Base-by-base conservation (phyloP, 2,888 invertebrate genomes). In the Fabriciana adippe region DNA sequence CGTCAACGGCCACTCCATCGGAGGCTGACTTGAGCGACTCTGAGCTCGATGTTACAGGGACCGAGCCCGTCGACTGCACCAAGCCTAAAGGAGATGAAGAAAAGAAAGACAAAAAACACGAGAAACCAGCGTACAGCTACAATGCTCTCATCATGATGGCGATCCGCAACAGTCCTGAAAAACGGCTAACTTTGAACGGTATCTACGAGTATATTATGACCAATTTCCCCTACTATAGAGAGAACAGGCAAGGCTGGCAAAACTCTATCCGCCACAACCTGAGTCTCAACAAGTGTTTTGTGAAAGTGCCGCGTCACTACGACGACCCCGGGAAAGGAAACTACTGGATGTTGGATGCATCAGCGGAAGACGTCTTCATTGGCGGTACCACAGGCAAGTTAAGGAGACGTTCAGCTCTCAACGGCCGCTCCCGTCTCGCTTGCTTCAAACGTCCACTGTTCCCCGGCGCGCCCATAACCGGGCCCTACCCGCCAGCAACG, bases 141-240 rank as follows among this genome's bases (percentile, higher is more conserved):
- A 99, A 99, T 91, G 99, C 99, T 0, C 94, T 99, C 61, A 99
- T 99, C 79, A 99, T 99, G 99, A 99, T 99, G 99, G 99, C 99
- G 11, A 99, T 99, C 69, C 94, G 98, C 54, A 97, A 97, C 84
- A 98, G 98, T 81, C 96, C 97, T 0, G 98, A 99, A 82, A 98
- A 98, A 81, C 93, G 98, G 1, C 94, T 99, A 15, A 99, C 99
- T 0, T 93, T 99, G 15, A 99, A 98, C 88, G 99, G 99, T 62
- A 99, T 99, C 83, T 99, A 99, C 93, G 98, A 99, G 87, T 99
- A 98, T 92, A 99, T 99, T 80, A 99, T 99, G 97, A 96, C 96
- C 63, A 98, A 99, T 88, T 99, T 99, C 86, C 99, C 99, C 0
- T 99, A 99, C 91, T 99, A 99, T 90, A 94, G 97, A 57, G 98